phyloP scores from a whole-genome alignment of 2,113 vertebrate species.

The Dryoscopus gambensis region DNA sequence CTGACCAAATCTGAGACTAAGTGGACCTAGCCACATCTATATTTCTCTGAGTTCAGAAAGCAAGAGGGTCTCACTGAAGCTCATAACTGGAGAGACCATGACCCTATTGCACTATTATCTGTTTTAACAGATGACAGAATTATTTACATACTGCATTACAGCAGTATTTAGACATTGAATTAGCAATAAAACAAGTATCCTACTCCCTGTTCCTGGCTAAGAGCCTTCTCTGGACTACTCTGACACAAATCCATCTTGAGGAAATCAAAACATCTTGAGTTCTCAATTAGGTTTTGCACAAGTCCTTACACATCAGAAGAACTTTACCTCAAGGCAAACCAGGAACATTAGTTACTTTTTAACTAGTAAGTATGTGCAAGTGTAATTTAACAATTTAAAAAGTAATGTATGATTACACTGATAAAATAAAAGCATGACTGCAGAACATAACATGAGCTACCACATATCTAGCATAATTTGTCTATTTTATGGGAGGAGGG shows the following conservation, averaged over 20 bases:
- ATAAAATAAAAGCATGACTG: background rate
- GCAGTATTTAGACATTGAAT: background rate
- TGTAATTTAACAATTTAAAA: background rate
- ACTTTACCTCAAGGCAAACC: background rate
- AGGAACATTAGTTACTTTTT: background rate
- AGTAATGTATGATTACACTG: background rate
- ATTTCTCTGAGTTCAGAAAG: background rate
- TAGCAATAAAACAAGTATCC: background rate
- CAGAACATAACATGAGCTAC: background rate
- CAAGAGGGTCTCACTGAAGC: background rate
- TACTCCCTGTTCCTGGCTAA: background rate
- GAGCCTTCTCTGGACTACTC: background rate
- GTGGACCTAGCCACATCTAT: background rate
- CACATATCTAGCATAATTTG: background rate
- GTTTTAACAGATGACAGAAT: background rate
- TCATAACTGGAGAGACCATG: background rate
- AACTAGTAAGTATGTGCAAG: background rate
- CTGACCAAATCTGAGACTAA: background rate
- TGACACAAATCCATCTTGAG: background rate
- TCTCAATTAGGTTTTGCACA: background rate
- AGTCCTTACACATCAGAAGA: background rate
- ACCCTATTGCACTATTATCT: background rate
- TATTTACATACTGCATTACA: background rate
- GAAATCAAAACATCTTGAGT: background rate
- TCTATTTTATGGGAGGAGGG: background rate